A percentile compares a stretch with the other conserved stretches of the same genome.
Conservation (phyloP, 2,113 vertebrate species). For the Cynoglossus semilaevis region DNA sequence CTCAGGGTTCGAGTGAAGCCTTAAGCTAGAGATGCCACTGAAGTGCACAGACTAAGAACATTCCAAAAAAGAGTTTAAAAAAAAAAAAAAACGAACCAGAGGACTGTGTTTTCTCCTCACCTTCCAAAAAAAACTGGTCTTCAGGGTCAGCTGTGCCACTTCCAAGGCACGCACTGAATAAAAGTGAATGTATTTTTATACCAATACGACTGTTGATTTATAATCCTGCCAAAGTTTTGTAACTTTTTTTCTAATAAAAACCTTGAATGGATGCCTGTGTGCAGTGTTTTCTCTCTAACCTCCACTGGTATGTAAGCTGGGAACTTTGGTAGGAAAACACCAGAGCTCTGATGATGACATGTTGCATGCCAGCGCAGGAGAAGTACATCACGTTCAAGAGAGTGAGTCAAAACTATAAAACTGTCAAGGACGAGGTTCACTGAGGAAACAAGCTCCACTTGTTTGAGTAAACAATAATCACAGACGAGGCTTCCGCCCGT, state of each 20-base stretch:
- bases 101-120: constrained; percentile 55
- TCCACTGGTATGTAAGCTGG: not conserved
- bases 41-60: constrained; percentile 61
- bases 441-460: constrained; percentile 6
- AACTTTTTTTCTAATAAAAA: constrained; percentile 66
- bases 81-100: constrained; percentile 30
- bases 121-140: constrained; percentile 60
- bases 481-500: constrained; percentile 1
- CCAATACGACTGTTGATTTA: constrained; percentile 55
- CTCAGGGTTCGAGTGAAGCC: constrained; percentile 31
- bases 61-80: constrained; percentile 63
- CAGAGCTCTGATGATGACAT: not conserved
- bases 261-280: constrained; percentile 10
- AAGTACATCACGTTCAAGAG: constrained; percentile 38
- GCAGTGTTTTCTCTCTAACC: constrained; percentile 19
- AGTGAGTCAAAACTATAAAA: constrained; percentile 33
- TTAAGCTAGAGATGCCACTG: constrained; percentile 61
- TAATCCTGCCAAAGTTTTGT: constrained; percentile 66
- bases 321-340: not conserved
- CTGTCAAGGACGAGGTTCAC: constrained; percentile 28
- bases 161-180: constrained; percentile 52
- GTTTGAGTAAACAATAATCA: constrained; percentile 34
- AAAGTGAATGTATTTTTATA: constrained; percentile 72
- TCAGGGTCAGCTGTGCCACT: constrained; percentile 64
- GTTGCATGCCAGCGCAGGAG: constrained; percentile 19